Evolutionary conservation across 2,888 invertebrate species (phyloP), one percentile per base, ranked within the genome.

Genomic region (Limnephilus marmoratus): DNA sequence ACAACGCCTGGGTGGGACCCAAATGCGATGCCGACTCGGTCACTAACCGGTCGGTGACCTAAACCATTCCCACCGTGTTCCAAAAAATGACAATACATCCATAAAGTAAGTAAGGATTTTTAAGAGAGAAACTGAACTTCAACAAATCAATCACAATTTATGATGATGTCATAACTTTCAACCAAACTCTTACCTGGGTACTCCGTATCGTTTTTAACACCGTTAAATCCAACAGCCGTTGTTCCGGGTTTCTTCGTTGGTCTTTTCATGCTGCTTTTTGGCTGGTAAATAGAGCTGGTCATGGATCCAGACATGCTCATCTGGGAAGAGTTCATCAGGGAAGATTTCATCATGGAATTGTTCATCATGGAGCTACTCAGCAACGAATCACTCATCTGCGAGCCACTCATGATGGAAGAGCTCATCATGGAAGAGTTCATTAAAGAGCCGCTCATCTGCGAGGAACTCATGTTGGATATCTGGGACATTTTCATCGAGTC

Each of bases 221-320:
- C 93, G 45, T 93, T 93, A 68, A 93, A 93, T 37, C 93, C 93
- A 5, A 93, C 93, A 11, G 90, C 90, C 1, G 92, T 86, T 1
- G 90, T 90, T 93, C 96, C 96, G 92, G 95, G 95, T 94, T 96
- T 96, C 0, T 95, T 96, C 0, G 96, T 95, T 0, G 95, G 94
- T 92, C 95, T 96, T 93, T 96, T 96, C 85, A 96, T 93, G 89
- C 95, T 96, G 93, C 96, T 96, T 93, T 96, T 96, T 0, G 96
- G 93, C 68, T 93, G 94, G 81, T 91, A 93, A 41, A 93, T 83
- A 7, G 93, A 93, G 24, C 96, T 95, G 0, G 95, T 94, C 95
- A 95, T 95, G 1, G 95, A 95, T 91, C 96, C 96, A 0, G 96
- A 81, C 93, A 93, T 93, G 68, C 68, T 68, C 68, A 68, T 68